Conservation (phyloP, 2,888 invertebrate species). For the Patella pellucida region DNA sequence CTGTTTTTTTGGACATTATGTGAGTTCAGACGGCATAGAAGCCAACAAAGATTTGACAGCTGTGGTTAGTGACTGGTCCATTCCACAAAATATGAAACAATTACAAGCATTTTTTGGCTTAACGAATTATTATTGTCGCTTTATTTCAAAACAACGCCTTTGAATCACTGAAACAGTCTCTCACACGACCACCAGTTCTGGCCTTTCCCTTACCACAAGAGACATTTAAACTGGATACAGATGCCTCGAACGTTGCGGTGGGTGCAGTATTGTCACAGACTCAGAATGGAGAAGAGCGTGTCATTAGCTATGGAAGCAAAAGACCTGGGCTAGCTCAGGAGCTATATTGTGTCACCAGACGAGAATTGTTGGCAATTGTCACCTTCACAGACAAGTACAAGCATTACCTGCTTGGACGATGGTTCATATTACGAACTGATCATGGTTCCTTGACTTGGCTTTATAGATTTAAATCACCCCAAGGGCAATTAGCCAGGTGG, state of each 20-base stretch:
- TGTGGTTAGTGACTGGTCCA: constrained; percentile 23
- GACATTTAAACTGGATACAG: constrained; percentile 17
- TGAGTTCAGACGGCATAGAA: constrained; percentile 21
- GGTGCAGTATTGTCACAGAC: constrained; percentile 19
- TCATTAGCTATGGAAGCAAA: constrained; percentile 18
- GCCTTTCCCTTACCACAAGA: constrained; percentile 14
- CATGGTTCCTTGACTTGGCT: constrained; percentile 22
- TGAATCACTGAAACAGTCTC: background rate
- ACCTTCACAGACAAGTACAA: constrained; percentile 18
- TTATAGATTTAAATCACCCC: constrained; percentile 14
- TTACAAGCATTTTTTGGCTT: constrained; percentile 16
- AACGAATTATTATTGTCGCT: constrained; percentile 20
- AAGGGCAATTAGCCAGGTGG: constrained; percentile 23
- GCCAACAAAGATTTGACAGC: constrained; percentile 15
- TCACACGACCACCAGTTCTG: constrained; percentile 4
- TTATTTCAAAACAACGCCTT: constrained; percentile 12
- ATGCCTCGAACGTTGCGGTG: constrained; percentile 15
- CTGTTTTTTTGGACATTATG: constrained; percentile 33
- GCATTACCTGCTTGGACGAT: constrained; percentile 19
- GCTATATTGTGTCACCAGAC: constrained; percentile 21
- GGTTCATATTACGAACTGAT: constrained; percentile 17
- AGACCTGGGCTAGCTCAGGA: constrained; percentile 14
- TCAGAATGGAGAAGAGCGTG: constrained; percentile 18
- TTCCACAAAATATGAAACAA: background rate
- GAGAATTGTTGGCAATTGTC: constrained; percentile 23